Evolutionary conservation across 2,888 invertebrate species (phyloP).

Genomic region (Pelosia muscerda): DNA sequence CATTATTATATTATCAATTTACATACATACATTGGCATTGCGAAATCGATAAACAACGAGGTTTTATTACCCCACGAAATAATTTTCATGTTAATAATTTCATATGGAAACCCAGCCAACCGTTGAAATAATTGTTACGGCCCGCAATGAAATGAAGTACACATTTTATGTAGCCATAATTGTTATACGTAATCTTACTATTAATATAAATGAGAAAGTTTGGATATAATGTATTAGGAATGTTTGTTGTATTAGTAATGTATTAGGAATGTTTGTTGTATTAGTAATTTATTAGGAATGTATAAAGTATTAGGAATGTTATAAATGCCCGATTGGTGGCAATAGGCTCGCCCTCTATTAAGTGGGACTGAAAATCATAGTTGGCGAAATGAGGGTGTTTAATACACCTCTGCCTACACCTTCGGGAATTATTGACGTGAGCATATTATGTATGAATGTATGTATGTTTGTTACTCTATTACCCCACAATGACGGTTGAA

Average conservation of each 20-base stretch:
- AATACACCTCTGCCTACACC: too few species aligned
- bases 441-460: too few species aligned
- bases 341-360: too few species aligned
- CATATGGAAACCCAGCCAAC: conserved; percentile 7
- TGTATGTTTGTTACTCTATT: not conserved
- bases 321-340: too few species aligned
- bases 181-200: not conserved
- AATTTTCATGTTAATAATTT: conserved; percentile 15
- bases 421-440: too few species aligned
- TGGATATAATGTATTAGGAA: not conserved
- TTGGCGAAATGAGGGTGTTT: too few species aligned
- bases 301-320: too few species aligned
- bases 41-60: not conserved
- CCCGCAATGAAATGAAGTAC: conserved; percentile 8
- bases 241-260: too few species aligned
- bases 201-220: not conserved
- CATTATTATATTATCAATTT: not conserved
- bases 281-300: too few species aligned
- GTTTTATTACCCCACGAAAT: conserved; percentile 8
- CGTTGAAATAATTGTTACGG: conserved; percentile 6
- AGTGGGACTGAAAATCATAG: too few species aligned
- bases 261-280: too few species aligned
- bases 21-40: conserved; percentile 9
- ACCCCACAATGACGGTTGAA: not conserved
- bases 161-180: not conserved